These are phyloP conservation scores for Tribolium freemani DNA, from an alignment of 2,888 invertebrate species.

Conservation along the genomic window DNA sequence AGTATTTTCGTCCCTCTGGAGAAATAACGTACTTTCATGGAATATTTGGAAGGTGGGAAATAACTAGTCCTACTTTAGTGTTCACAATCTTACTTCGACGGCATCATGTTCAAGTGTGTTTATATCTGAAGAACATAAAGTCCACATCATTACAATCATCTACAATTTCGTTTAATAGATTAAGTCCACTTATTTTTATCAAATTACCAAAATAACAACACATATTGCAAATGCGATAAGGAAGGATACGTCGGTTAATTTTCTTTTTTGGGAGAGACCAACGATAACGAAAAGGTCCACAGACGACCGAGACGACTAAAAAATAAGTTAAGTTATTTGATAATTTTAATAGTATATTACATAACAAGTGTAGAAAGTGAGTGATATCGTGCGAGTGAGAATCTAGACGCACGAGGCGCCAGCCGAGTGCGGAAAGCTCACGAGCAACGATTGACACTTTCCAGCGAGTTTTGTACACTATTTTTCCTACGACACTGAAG, in stretches of 20 bases:
- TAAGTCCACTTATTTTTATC: background rate
- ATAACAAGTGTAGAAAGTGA: too few relatives aligned
- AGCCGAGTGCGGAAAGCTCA: too few relatives aligned
- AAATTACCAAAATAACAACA: conserved; percentile 10
- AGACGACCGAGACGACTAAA: background rate
- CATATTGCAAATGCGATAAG: conserved; percentile 1
- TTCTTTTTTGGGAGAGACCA: background rate
- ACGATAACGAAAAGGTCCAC: background rate
- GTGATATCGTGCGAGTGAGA: too few relatives aligned
- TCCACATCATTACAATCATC: conserved; percentile 7
- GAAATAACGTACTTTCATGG: too few relatives aligned
- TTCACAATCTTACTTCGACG: conserved; percentile 76
- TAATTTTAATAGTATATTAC: too few relatives aligned
- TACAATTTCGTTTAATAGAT: background rate
- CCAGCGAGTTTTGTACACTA: too few relatives aligned
- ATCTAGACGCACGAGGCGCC: too few relatives aligned
- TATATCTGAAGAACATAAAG: conserved; percentile 5
- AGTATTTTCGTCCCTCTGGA: background rate
- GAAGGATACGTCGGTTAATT: background rate
- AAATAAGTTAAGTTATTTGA: background rate
- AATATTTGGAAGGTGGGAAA: too few relatives aligned
- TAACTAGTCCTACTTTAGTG: conserved; percentile 60
- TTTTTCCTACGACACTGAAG: too few relatives aligned
- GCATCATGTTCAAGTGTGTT: conserved; percentile 68
- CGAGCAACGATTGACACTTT: too few relatives aligned